Percentiles rank a stretch among this genome's conserved stretches.
phyloP scores from a whole-genome alignment of 2,888 invertebrate genomes.

The Dermolepida albohirtum region DNA sequence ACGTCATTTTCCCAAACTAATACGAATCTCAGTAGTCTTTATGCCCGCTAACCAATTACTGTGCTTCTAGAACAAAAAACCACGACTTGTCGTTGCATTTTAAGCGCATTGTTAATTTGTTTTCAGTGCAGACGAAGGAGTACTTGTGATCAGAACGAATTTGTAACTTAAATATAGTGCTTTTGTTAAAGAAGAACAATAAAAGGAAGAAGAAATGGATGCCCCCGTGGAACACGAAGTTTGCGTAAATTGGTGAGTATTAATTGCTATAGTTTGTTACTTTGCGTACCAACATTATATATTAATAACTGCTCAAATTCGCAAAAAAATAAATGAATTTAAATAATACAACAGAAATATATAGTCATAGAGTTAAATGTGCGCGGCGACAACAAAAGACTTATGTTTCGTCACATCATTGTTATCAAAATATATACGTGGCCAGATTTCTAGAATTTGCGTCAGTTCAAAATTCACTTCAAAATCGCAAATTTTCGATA shows the following conservation, averaged over 20 bases:
- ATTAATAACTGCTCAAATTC: no score
- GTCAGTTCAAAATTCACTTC: no score
- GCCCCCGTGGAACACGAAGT: slow-evolving; percentile 65
- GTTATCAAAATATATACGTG: no score
- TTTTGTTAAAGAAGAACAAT: not conserved
- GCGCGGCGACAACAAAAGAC: no score
- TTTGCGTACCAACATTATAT: no score
- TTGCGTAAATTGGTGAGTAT: slow-evolving; percentile 69
- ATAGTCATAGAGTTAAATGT: no score
- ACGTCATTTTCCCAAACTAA: not conserved
- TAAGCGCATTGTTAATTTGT: slow-evolving; percentile 11
- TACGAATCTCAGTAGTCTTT: slow-evolving; percentile 8
- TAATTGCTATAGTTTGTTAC: not conserved
- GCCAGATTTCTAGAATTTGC: no score
- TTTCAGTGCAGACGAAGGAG: slow-evolving; percentile 15
- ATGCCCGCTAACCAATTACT: not conserved
- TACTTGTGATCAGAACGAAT: not conserved
- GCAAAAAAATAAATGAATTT: no score
- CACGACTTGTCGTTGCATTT: not conserved
- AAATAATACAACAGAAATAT: no score
- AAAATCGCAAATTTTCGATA: no score
- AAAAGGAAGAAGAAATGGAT: slow-evolving; percentile 27
- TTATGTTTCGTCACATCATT: no score
- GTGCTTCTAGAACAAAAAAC: not conserved
- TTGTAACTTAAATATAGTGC: not conserved